phyloP scores from a whole-genome alignment of 2,888 invertebrate species.

The Tiliacea aurago region DNA sequence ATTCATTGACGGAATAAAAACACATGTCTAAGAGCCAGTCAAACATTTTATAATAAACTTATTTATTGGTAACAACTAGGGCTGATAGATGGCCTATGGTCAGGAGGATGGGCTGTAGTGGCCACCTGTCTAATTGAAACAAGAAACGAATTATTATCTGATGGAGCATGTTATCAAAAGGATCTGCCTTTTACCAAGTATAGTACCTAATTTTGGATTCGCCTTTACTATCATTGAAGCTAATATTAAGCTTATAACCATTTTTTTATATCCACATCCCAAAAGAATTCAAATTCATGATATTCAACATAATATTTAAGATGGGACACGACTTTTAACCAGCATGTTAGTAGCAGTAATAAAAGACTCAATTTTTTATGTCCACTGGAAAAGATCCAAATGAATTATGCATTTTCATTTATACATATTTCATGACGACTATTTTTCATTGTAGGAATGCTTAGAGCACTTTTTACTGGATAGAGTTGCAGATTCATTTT shows the following conservation, averaged over 20 bases:
- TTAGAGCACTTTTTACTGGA: slow-evolving; percentile 21
- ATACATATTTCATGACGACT: slow-evolving; percentile 42
- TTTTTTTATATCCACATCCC: background rate
- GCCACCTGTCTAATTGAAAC: background rate
- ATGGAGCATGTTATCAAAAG: background rate
- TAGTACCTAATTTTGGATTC: background rate
- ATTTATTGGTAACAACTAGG: too few species aligned
- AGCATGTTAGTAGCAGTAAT: slow-evolving; percentile 32
- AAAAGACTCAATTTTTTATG: slow-evolving; percentile 37
- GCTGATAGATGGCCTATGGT: background rate
- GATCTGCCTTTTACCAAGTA: background rate
- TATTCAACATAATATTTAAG: slow-evolving; percentile 26
- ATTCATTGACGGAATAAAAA: too few species aligned
- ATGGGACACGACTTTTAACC: slow-evolving; percentile 30
- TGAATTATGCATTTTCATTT: slow-evolving; percentile 49
- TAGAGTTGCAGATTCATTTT: background rate
- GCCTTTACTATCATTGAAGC: background rate
- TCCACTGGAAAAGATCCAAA: slow-evolving; percentile 51
- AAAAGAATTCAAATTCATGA: slow-evolving; percentile 17
- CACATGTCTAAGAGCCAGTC: too few species aligned
- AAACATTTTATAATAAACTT: too few species aligned
- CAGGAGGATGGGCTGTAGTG: background rate
- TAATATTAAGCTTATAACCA: background rate
- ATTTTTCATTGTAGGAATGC: slow-evolving; percentile 23
- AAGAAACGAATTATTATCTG: background rate